Conservation (phyloP, 2,888 invertebrate genomes). For the Philonicus albiceps region DNA sequence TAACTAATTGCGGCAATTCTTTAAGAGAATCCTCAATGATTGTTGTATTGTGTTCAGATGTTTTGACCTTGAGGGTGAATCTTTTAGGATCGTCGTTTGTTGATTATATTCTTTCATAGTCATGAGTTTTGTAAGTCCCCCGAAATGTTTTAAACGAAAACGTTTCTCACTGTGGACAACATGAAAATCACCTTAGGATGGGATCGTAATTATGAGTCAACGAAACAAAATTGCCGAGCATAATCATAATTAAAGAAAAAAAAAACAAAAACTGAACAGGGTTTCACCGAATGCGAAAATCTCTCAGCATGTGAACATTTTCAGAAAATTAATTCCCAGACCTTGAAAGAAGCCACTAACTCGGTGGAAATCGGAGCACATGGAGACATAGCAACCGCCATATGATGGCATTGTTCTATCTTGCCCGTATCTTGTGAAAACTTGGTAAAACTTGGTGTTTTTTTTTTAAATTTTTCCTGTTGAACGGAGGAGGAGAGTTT, state of each 20-base stretch:
- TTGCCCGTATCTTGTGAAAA: neutral
- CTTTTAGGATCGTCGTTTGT: neutral
- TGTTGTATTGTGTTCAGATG: neutral
- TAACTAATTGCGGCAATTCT: neutral
- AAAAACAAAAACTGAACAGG: neutral
- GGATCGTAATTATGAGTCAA: neutral
- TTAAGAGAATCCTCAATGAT: neutral
- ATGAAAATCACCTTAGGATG: neutral
- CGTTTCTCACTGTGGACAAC: neutral
- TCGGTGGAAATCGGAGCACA: conserved; percentile 11
- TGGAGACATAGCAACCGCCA: neutral
- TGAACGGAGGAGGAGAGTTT: neutral
- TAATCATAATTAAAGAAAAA: neutral
- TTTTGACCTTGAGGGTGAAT: neutral
- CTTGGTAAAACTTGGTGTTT: neutral
- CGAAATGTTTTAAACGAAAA: neutral
- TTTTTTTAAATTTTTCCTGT: neutral
- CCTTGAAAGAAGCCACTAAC: conserved; percentile 4
- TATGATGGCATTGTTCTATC: neutral
- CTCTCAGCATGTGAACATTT: neutral
- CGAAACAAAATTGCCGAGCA: neutral
- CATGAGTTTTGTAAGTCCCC: neutral
- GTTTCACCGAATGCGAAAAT: neutral
- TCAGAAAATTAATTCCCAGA: conserved; percentile 4
- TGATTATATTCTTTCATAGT: neutral